Conservation (phyloP, 2,113 vertebrate genomes). For the Indri indri region DNA sequence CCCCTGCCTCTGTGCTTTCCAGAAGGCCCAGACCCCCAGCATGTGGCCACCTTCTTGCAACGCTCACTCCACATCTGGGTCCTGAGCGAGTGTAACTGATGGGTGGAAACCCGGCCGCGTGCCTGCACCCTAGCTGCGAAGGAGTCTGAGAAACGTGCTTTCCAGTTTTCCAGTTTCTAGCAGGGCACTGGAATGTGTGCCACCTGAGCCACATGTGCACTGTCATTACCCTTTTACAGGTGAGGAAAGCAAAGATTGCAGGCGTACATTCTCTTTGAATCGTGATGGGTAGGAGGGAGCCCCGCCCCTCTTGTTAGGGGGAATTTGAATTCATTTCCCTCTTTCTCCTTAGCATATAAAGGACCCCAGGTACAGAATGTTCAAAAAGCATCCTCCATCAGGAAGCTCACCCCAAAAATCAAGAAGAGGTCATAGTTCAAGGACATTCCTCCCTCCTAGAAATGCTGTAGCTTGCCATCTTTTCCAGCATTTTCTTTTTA, state of each 20-base stretch:
- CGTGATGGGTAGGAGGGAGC: not conserved
- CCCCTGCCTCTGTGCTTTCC: not conserved
- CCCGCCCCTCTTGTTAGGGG: not conserved
- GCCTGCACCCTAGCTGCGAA: not conserved
- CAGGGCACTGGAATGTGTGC: fast-evolving
- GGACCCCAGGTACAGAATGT: not conserved
- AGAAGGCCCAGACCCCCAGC: not conserved
- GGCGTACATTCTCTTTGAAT: not conserved
- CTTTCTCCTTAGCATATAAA: not conserved
- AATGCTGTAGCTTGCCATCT: fast-evolving
- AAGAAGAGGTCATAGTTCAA: not conserved
- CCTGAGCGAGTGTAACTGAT: not conserved
- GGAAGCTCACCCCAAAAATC: not conserved
- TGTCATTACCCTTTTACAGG: not conserved
- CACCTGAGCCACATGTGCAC: fast-evolving
- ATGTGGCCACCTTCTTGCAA: fast-evolving
- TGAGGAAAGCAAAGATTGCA: not conserved
- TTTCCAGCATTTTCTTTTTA: not conserved
- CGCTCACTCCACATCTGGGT: not conserved
- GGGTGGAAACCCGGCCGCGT: too few relatives aligned
- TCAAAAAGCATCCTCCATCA: not conserved
- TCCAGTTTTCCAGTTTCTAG: not conserved
- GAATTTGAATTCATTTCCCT: not conserved
- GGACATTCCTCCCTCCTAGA: not conserved
- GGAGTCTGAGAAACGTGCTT: not conserved